Evolutionary conservation across 2,797 vertebrate species (phyloP), one percentile per base, ranked within the genome.

Genomic region (Sebastes dallii): DNA sequence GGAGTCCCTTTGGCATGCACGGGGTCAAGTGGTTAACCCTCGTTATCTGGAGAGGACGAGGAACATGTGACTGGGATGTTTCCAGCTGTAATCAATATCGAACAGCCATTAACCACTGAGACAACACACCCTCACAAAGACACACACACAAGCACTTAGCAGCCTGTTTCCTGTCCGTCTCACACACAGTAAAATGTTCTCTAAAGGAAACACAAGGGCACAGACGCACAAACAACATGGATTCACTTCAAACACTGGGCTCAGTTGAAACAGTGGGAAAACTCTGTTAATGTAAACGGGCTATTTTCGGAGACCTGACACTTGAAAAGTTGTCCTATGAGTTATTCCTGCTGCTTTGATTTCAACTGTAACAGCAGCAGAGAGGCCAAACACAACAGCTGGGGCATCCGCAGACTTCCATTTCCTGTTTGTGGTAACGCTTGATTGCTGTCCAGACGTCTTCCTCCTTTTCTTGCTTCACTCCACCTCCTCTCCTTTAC

Each of bases 1-100:
- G 2, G 68, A 67, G 81, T 73, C 86, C 81, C 62, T 86, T 73
- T 34, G 88, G 90, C 91, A 89, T 91, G 90, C 82, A 81, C 4
- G 4, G 82, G 92, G 93, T 93, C 92, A 92, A 93, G 93, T 91
- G 93, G 89, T 94, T 94, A 94, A 93, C 89, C 88, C 78, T 88
- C 69, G 75, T 95, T 95, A 94, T 95, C 93, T 89, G 60, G 72
- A 85, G 84, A 90, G 81, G 88, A 89, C 62, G 14, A 80, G 86
- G 85, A 92, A 81, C 90, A 90, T 90, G 88, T 87, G 91, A 93
- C 86, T 77, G 59, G 52, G 78, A 84, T 32, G 61, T 88, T 22
- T 92, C 85, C 90, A 91, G 89, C 90, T 91, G 86, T 84, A 86
- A 95, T 95, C 93, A 91, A 94, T 95, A 95, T 87, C 68, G n/a